phyloP scores from a whole-genome alignment of 2,888 invertebrate species.

The Brassicogethes aeneus region DNA sequence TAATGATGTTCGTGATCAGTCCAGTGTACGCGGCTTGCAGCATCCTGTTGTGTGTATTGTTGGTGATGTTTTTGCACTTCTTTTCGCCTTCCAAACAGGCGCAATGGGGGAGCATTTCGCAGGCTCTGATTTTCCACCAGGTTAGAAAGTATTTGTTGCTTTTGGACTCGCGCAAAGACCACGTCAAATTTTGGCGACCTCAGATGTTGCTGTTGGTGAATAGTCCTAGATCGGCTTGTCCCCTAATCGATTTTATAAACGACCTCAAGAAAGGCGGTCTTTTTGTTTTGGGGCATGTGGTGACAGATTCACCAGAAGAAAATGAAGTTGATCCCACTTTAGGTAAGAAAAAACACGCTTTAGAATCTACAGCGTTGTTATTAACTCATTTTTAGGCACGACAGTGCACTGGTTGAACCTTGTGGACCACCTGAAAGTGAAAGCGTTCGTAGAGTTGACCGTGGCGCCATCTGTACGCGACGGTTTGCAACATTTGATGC shows the following conservation, averaged over 20 bases:
- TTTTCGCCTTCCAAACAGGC: constrained; percentile 76
- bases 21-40: constrained; percentile 83
- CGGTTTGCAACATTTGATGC: constrained; percentile 85
- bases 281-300: constrained; percentile 81
- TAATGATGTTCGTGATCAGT: constrained; percentile 93
- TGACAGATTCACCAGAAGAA: constrained; percentile 39
- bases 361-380: no score
- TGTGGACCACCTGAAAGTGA: constrained; percentile 91
- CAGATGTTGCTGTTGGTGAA: constrained; percentile 90
- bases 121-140: constrained; percentile 99
- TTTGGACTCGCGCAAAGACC: constrained; percentile 91
- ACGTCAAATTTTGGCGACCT: constrained; percentile 98
- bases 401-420: constrained; percentile 85
- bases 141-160: constrained; percentile 90
- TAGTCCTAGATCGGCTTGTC: constrained; percentile 82
- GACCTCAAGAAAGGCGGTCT: constrained; percentile 93
- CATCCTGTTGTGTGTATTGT: constrained; percentile 72
- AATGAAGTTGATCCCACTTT: not conserved
- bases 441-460: constrained; percentile 94
- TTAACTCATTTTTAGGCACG: constrained; percentile 45
- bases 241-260: constrained; percentile 94
- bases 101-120: constrained; percentile 95
- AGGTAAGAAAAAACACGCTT: not conserved
- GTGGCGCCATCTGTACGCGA: constrained; percentile 75
- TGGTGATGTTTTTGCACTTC: constrained; percentile 83